These are phyloP conservation scores for Meloidogyne floridensis DNA, from an alignment of 1,140 invertebrate genomes.

Conservation along the genomic window DNA sequence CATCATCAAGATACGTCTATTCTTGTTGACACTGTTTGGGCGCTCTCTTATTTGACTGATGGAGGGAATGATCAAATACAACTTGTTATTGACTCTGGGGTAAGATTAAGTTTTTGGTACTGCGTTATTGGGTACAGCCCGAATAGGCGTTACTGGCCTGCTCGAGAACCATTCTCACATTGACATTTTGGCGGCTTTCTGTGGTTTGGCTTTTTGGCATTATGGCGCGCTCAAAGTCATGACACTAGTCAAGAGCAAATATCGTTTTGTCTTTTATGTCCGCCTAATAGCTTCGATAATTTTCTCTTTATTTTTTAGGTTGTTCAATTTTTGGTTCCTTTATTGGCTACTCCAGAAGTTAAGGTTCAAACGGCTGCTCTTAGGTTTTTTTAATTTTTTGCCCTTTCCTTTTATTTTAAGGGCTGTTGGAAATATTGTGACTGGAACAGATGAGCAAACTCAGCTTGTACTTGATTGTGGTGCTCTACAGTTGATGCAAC, in stretches of 20 bases:
- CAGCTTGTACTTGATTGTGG: conserved; percentile 89
- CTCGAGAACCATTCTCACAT: too few species aligned
- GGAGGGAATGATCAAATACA: conserved; percentile 96
- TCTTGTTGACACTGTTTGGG: conserved; percentile 98
- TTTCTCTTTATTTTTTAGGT: conserved; percentile 45
- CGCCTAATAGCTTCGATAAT: background rate
- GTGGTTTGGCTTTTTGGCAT: too few species aligned
- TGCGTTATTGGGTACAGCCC: background rate
- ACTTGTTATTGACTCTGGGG: conserved; percentile 46
- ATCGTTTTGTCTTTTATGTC: background rate
- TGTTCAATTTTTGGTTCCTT: conserved; percentile 88
- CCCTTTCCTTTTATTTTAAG: conserved; percentile 62
- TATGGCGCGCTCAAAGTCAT: too few species aligned
- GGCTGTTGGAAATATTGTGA: conserved; percentile 97
- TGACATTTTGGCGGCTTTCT: too few species aligned
- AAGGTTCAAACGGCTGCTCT: conserved; percentile 95
- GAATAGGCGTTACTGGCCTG: too few species aligned
- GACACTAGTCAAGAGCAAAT: too few species aligned
- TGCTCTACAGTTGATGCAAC: conserved; percentile 86
- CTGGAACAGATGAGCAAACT: conserved; percentile 96
- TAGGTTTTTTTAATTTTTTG: conserved; percentile 30
- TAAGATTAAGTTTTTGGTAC: background rate
- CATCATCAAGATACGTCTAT: conserved; percentile 95
- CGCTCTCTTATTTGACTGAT: conserved; percentile 90
- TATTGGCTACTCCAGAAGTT: conserved; percentile 91